Percentiles rank a stretch among this genome's conserved stretches.
Evolutionary conservation across 2,113 vertebrate genomes (phyloP).

Genomic region (Hipposideros armiger): DNA sequence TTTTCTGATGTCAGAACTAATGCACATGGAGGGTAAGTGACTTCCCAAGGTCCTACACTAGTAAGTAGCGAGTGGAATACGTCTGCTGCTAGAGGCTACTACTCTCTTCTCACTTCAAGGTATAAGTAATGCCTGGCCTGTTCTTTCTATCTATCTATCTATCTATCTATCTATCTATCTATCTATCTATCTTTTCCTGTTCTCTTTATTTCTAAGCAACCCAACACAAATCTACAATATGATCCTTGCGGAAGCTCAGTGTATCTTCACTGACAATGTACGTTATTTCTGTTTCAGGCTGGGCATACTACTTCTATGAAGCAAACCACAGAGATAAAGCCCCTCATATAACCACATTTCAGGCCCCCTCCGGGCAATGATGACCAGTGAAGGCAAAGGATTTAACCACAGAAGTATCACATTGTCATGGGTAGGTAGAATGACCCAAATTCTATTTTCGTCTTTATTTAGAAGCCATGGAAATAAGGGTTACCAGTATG

Average conservation of each 20-base stretch:
- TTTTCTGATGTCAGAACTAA: neutral
- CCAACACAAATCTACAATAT: neutral
- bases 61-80: fast-evolving
- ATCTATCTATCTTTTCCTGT: neutral
- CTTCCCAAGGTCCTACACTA: neutral
- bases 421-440: neutral
- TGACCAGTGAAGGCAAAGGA: neutral
- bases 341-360: neutral
- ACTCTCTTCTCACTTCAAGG: neutral
- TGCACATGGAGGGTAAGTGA: neutral
- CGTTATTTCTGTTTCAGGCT: neutral
- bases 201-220: neutral
- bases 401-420: neutral
- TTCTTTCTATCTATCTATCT: neutral
- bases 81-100: neutral
- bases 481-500: neutral
- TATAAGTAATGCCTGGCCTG: neutral
- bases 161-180: neutral
- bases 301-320: neutral
- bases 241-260: neutral
- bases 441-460: neutral
- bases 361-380: neutral
- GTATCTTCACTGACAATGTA: neutral
- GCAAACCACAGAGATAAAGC: neutral
- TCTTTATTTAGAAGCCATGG: neutral